Conservation (phyloP, 2,888 invertebrate genomes). For the Drosophila acutilabella region DNA sequence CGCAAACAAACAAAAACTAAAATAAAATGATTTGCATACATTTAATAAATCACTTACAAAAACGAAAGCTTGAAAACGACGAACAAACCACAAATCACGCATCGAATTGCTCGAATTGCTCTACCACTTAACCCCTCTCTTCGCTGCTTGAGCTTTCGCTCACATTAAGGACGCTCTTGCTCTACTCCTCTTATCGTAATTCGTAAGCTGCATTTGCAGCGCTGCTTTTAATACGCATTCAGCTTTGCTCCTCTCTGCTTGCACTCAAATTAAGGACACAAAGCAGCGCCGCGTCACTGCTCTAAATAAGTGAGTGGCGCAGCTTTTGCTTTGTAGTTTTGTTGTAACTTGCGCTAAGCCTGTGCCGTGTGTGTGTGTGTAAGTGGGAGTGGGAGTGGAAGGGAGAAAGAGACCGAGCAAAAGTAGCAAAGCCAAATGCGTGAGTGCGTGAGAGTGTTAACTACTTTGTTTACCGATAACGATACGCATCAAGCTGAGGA, state of each 20-base stretch:
- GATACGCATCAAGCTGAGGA: conserved; percentile 6
- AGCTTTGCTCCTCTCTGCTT: not conserved
- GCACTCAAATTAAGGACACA: conserved; percentile 1
- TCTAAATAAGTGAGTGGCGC: conserved; percentile 5
- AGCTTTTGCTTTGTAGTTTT: not conserved
- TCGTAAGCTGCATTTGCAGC: not conserved
- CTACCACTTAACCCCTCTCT: not conserved
- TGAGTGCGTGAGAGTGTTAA: conserved; percentile 24
- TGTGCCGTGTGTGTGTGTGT: not conserved
- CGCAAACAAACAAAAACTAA: conserved; percentile 1
- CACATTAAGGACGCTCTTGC: not conserved
- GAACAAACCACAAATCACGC: conserved; percentile 4
- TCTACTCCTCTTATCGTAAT: not conserved
- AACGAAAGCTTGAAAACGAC: conserved; percentile 17
- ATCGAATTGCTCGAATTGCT: not conserved
- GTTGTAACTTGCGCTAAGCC: conserved; percentile 2
- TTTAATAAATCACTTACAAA: conserved; percentile 20
- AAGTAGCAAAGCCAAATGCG: not conserved
- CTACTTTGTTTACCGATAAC: conserved; percentile 37
- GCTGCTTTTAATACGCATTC: not conserved
- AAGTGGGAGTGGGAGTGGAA: not conserved
- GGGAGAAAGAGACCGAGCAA: not conserved
- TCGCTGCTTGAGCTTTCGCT: not conserved
- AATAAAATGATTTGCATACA: conserved; percentile 20
- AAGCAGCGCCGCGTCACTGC: not conserved